These are phyloP conservation scores for Danio rerio DNA, from an alignment of 2,113 vertebrate genomes.

Conservation along the genomic window GRCz12tu NC_133193.1:27285001-27285500, in stretches of 20 bases:
- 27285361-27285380: no score
- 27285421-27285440: no score
- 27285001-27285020: slow-evolving; percentile 65
- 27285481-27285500: no score
- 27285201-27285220: background rate
- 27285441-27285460: no score
- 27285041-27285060: slow-evolving; percentile 30
- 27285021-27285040: slow-evolving; percentile 69
- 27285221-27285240: slow-evolving; percentile 29
- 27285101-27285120: background rate
- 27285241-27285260: slow-evolving; percentile 46
- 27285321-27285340: no score
- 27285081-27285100: slow-evolving; percentile 44
- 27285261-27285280: background rate
- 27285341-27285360: no score
- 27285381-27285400: no score
- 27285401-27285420: no score
- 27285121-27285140: slow-evolving; percentile 52
- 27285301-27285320: no score
- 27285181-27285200: slow-evolving; percentile 60
- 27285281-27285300: background rate
- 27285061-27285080: background rate
- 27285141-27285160: slow-evolving; percentile 58
- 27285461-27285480: no score
- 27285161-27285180: slow-evolving; percentile 52